A percentile compares a stretch with the other conserved stretches of the same genome.
Evolutionary conservation across 92 coral and sea anemone genomes (phyloP).

Genomic region (Zoanthus solanderi): DNA sequence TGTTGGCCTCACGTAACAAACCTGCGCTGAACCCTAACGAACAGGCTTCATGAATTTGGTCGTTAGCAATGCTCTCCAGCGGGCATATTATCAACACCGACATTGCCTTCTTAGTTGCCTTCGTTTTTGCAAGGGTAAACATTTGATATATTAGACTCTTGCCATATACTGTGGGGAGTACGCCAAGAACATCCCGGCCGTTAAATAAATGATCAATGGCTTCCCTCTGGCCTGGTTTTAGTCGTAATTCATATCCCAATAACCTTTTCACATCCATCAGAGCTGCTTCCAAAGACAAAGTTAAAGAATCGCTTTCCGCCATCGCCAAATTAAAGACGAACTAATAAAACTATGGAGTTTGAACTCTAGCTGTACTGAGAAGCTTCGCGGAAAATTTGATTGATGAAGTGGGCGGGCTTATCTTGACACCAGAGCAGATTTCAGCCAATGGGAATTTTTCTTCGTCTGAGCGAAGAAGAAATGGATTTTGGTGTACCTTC

Average conservation of each 20-base stretch:
- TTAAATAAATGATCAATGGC: neutral
- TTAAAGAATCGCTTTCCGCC: neutral
- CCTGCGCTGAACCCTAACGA: constrained; percentile 30
- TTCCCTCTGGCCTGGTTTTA: neutral
- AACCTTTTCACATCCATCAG: neutral
- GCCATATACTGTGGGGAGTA: constrained; percentile 42
- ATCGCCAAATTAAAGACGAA: neutral
- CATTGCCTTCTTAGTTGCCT: neutral
- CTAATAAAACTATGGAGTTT: neutral
- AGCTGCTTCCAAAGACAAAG: neutral
- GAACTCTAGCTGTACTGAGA: constrained; percentile 6
- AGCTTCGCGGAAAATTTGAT: neutral
- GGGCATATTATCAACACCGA: constrained; percentile 44
- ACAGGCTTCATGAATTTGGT: constrained; percentile 52
- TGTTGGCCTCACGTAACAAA: neutral
- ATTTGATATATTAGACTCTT: constrained; percentile 23
- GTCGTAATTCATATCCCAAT: neutral
- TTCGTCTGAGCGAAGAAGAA: constrained; percentile 11
- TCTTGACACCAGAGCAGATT: constrained; percentile 15
- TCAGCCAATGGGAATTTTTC: constrained; percentile 7
- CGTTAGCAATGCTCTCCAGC: constrained; percentile 42
- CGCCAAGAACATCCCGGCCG: constrained; percentile 19
- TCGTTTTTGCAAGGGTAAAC: constrained; percentile 14
- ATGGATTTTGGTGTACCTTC: neutral
- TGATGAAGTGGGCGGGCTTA: neutral